Conservation (phyloP, 2,797 vertebrate species). For the Mormyrops attenuatus region DNA sequence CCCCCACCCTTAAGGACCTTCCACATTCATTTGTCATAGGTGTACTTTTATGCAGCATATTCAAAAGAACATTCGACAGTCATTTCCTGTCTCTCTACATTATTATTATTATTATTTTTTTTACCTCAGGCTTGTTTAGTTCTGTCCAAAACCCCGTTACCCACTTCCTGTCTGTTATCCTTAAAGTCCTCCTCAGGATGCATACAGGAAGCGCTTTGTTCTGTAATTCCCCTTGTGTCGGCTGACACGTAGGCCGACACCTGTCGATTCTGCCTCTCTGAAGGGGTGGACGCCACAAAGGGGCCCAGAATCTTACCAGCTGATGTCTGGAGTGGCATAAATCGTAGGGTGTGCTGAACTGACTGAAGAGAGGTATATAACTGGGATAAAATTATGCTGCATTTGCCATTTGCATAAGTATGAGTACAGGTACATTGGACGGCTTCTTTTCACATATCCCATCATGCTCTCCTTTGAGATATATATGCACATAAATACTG, state of each 20-base stretch:
- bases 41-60: conserved; percentile 19
- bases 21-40: not conserved
- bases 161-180: conserved; percentile 76
- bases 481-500: not conserved
- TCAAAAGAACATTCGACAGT: conserved; percentile 44
- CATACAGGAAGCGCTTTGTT: conserved; percentile 75
- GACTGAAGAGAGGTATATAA: not conserved
- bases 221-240: conserved; percentile 14
- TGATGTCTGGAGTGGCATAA: not conserved
- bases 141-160: conserved; percentile 47
- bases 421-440: not conserved
- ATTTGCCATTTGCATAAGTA: not conserved
- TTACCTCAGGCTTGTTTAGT: conserved; percentile 50
- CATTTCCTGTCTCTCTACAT: conserved; percentile 61
- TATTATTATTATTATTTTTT: conserved; percentile 35
- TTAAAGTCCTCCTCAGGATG: conserved; percentile 65
- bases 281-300: not conserved
- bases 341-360: not conserved
- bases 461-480: not conserved
- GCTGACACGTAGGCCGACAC: not conserved
- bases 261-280: not conserved
- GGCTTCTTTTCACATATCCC: not conserved
- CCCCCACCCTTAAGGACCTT: conserved; percentile 24
- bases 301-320: not conserved
- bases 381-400: not conserved